Percentiles rank a stretch among this genome's conserved stretches.
These are phyloP conservation scores for Crambe crambe DNA, from an alignment of 37 sponge, comb jelly and placozoan species.

Conservation along the genomic window DNA sequence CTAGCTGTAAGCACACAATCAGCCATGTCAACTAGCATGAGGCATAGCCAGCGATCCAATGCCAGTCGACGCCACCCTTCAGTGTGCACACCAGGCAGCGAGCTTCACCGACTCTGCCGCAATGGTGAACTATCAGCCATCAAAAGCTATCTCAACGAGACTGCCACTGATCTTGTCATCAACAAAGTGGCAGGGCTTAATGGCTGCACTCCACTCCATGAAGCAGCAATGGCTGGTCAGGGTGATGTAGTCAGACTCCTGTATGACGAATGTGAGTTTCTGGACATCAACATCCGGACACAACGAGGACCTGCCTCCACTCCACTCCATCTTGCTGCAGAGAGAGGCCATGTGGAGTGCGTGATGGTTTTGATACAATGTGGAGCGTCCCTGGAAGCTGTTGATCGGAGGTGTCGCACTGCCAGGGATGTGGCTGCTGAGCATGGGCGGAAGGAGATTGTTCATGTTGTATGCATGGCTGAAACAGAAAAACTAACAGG, in stretches of 20 bases:
- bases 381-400: constrained; percentile 36
- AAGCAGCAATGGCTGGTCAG: constrained; percentile 53
- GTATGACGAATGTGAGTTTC: constrained; percentile 30
- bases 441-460: constrained; percentile 35
- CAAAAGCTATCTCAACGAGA: constrained; percentile 53
- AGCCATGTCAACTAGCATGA: too few relatives aligned
- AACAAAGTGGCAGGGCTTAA: constrained; percentile 41
- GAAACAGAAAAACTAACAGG: constrained; percentile 15
- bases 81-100: constrained; percentile 20
- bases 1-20: too few relatives aligned
- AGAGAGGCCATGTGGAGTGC: constrained; percentile 48
- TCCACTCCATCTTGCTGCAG: constrained; percentile 64
- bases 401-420: constrained; percentile 49
- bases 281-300: constrained; percentile 44
- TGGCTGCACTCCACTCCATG: constrained; percentile 57
- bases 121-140: constrained; percentile 58
- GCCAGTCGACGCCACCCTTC: constrained; percentile 28
- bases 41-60: too few relatives aligned
- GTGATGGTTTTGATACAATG: constrained; percentile 53
- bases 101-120: constrained; percentile 49
- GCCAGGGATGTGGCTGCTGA: constrained; percentile 49
- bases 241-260: constrained; percentile 42
- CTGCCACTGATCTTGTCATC: constrained; percentile 3
- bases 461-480: constrained; percentile 18
- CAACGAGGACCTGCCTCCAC: constrained; percentile 49